Evolutionary conservation across 2,888 invertebrate species (phyloP).

Genomic region (Tetanocera ferruginea): DNA sequence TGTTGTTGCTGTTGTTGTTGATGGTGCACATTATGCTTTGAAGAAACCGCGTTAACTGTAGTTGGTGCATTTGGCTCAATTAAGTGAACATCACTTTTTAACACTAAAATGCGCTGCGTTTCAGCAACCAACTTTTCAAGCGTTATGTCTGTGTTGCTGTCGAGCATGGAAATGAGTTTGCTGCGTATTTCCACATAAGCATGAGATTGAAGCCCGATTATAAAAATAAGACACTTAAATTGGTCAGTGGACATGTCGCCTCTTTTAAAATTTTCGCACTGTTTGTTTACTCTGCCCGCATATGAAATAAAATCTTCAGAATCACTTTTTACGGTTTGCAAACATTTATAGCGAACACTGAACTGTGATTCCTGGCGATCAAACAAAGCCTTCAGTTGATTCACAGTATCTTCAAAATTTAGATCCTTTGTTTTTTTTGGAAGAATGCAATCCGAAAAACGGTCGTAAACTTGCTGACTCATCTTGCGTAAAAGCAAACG

Average conservation of each 20-base stretch:
- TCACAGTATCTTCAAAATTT: not conserved
- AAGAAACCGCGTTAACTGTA: not conserved
- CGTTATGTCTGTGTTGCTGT: no score
- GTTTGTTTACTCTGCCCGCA: no score
- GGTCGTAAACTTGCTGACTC: no score
- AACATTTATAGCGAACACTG: not conserved
- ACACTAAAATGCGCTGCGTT: no score
- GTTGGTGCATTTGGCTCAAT: not conserved
- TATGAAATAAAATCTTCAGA: no score
- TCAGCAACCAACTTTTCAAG: no score
- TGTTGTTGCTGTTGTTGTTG: no score
- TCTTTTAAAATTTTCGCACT: not conserved
- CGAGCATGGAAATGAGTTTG: no score
- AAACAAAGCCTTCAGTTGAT: not conserved
- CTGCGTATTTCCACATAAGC: no score
- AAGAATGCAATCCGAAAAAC: not conserved
- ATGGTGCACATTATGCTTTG: not conserved
- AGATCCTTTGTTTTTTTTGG: not conserved
- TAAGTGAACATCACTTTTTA: not conserved
- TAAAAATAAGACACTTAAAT: not conserved
- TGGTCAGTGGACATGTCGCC: no score
- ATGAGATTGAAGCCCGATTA: not conserved
- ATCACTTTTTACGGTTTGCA: no score
- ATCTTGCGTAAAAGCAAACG: no score
- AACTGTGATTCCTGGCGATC: not conserved